Evolutionary conservation across 2,888 invertebrate species (phyloP).

Genomic region (Dasypogon diadema): DNA sequence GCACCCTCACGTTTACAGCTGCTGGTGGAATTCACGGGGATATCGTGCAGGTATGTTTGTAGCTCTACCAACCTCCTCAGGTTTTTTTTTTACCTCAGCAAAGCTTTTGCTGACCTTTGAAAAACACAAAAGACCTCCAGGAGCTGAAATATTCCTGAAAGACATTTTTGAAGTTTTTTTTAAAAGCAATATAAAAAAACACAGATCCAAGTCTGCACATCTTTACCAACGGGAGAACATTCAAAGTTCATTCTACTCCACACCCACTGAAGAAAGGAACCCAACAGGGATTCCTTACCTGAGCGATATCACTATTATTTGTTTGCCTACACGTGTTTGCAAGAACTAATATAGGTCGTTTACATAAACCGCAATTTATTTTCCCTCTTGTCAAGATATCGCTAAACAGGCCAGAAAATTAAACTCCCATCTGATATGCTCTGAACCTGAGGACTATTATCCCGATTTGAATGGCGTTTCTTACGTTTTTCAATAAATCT

Average conservation of each 20-base stretch:
- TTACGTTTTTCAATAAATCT: too few relatives aligned
- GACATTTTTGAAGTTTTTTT: constrained; percentile 4
- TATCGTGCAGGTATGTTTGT: constrained; percentile 79
- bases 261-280: constrained; percentile 2
- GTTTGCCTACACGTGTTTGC: constrained; percentile 32
- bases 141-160: constrained; percentile 1
- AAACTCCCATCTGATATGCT: background rate
- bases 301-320: constrained; percentile 26
- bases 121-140: constrained; percentile 14
- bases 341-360: constrained; percentile 35
- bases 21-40: constrained; percentile 87
- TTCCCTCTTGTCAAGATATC: constrained; percentile 21
- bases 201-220: background rate
- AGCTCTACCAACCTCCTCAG: too few relatives aligned
- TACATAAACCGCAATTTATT: background rate
- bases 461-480: too few relatives aligned
- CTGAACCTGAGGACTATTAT: background rate
- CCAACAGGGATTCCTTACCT: background rate
- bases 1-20: constrained; percentile 88
- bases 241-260: background rate
- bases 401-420: constrained; percentile 29
- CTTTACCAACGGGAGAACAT: background rate
- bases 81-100: constrained; percentile 25
- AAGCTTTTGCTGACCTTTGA: constrained; percentile 46
- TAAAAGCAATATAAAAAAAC: background rate